These are phyloP conservation scores for Bugula neritina DNA, from an alignment of 2,888 invertebrate genomes.

Conservation along the genomic window DNA sequence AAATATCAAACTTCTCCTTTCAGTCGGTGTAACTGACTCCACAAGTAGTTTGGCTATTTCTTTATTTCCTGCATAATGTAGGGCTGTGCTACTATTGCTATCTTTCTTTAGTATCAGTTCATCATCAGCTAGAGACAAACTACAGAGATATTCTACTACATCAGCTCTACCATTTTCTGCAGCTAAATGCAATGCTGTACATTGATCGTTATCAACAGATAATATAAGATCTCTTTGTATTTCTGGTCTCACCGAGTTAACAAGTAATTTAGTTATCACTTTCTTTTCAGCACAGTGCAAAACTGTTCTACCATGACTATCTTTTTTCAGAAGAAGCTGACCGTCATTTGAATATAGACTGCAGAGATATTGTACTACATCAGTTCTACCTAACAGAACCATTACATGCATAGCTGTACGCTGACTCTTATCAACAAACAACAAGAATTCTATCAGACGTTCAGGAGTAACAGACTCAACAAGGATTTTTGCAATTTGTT, in stretches of 20 bases:
- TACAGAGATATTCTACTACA: not conserved
- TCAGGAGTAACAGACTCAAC: not conserved
- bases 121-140: not conserved
- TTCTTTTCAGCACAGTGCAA: not conserved
- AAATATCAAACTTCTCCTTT: not conserved
- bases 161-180: not conserved
- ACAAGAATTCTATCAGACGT: not conserved
- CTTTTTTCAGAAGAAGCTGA: not conserved
- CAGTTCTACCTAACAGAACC: not conserved
- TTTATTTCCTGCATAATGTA: not conserved
- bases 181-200: constrained; percentile 1
- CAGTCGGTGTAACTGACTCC: not conserved
- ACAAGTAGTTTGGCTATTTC: not conserved
- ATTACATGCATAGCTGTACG: not conserved
- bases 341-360: not conserved
- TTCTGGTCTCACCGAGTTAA: not conserved
- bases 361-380: not conserved
- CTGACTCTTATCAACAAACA: not conserved
- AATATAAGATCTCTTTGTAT: not conserved
- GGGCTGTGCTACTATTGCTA: not conserved
- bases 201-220: not conserved
- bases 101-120: not conserved
- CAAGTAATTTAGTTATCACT: not conserved
- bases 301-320: not conserved
- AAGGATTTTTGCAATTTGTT: not conserved